Base-by-base conservation (phyloP, 2,888 invertebrate genomes). In the Drosophila flavopinicola region DNA sequence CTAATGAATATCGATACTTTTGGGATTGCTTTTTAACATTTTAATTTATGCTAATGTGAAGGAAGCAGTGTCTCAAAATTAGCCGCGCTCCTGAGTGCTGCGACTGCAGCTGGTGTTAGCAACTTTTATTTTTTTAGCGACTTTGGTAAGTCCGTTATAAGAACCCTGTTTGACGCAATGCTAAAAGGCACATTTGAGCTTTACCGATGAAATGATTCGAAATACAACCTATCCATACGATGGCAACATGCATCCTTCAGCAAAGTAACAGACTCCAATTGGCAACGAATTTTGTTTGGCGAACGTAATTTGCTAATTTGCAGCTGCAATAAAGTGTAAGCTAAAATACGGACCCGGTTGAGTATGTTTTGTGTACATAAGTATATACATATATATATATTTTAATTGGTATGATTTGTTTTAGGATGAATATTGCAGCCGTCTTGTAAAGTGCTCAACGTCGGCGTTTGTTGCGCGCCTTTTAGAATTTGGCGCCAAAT, bases 401-500 rank as follows among this genome's bases (percentile, higher is more conserved):
- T n/a, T n/a, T 20, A 20, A 20, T 20, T 20, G 2, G 3, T 17
- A 1, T 17, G 5, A 6, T 42, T 15, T n/a, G 15, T 4, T 27
- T 3, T 6, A 41, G 15, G 10, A 3, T 13, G 7, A 10, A 10
- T 25, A 4, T n/a, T 4, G 11, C 11, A 7, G n/a, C 3, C 7
- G 0, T 5, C n/a, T 7, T 1, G 3, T 1, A 37, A 7, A n/a
- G 9, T 7, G 10, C 10, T 2, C 10, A 2, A 2, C 15, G 2
- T 11, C 5, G 7, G 9, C 25, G 27, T 23, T 27, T 29, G 6
- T 13, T 10, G 29, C 35, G 13, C 25, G 10, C n/a, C n/a, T 11
- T 20, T 57, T n/a, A 1, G 0, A 10, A 17, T 0, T 33, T 49
- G 41, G 23, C 58, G 54, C 58, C 58, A 58, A 33, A 3, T 15